Conservation (phyloP, 2,797 vertebrate species). For the Trichosurus vulpecula region DNA sequence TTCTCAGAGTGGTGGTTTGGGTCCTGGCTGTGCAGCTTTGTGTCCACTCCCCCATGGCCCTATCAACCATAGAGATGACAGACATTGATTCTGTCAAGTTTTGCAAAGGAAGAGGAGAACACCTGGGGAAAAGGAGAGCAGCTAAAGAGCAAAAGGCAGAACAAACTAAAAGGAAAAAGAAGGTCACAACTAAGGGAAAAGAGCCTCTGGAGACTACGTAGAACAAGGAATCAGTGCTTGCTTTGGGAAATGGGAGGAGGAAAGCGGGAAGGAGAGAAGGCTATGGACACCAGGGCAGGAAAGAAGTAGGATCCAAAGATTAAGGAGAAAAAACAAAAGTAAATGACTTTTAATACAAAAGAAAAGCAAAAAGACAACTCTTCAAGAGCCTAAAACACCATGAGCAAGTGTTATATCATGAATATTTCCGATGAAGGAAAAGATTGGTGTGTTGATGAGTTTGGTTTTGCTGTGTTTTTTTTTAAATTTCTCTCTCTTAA, state of each 20-base stretch:
- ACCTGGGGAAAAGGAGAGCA: not conserved
- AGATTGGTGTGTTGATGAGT: not conserved
- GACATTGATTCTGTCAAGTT: not conserved
- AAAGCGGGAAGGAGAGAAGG: not conserved
- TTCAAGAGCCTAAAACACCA: not conserved
- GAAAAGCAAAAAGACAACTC: not conserved
- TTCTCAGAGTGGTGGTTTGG: not conserved
- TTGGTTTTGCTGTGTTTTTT: not conserved
- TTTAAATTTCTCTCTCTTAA: not conserved
- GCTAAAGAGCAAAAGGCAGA: not conserved
- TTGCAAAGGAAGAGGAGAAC: not conserved
- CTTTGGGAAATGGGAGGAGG: not conserved
- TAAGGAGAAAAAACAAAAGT: not conserved
- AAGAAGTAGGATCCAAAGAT: not conserved
- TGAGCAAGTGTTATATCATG: not conserved
- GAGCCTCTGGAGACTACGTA: not conserved
- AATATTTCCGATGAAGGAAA: not conserved
- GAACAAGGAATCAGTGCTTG: not conserved
- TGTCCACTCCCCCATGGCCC: not conserved
- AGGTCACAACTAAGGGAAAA: not conserved
- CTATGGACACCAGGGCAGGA: not conserved
- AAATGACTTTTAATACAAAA: not conserved
- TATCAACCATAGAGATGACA: not conserved
- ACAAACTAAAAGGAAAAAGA: not conserved
- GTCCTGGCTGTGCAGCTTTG: not conserved